Evolutionary conservation across 1,140 invertebrate genomes (phyloP).

Genomic region (Papilio polyxenes): DNA sequence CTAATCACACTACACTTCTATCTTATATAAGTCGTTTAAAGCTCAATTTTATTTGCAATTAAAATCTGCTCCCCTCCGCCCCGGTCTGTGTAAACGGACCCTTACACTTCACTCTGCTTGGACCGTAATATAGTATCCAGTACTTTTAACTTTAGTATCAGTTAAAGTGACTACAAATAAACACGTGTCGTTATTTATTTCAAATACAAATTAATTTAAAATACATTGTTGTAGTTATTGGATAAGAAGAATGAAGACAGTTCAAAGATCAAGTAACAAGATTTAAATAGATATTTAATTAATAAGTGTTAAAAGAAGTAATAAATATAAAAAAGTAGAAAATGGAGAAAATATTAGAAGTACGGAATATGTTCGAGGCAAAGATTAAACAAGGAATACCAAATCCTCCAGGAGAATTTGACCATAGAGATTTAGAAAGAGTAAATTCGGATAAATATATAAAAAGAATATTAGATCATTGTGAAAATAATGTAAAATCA

Average conservation of each 20-base stretch:
- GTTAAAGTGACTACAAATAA: neutral
- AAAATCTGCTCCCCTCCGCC: too few species aligned
- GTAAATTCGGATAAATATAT: slow-evolving; percentile 60
- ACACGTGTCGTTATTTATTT: neutral
- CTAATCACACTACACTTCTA: too few species aligned
- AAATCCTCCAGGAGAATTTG: slow-evolving; percentile 49
- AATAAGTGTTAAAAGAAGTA: neutral
- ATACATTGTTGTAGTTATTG: neutral
- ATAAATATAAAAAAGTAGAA: neutral
- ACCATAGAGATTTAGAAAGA: slow-evolving; percentile 53
- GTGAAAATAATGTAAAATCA: slow-evolving; percentile 49
- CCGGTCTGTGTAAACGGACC: too few species aligned
- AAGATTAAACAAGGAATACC: slow-evolving; percentile 52
- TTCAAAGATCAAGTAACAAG: neutral
- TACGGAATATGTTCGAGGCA: slow-evolving; percentile 53
- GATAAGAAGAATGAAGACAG: neutral
- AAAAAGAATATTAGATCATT: slow-evolving; percentile 55
- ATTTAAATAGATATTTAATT: neutral
- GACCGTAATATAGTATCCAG: too few species aligned
- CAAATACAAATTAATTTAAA: neutral
- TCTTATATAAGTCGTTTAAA: too few species aligned
- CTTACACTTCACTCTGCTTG: too few species aligned
- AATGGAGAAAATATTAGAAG: slow-evolving; percentile 50
- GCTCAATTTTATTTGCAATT: too few species aligned
- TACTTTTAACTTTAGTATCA: neutral